Base-by-base conservation (phyloP, 2,888 invertebrate genomes). In the Cyclophora punctaria region DNA sequence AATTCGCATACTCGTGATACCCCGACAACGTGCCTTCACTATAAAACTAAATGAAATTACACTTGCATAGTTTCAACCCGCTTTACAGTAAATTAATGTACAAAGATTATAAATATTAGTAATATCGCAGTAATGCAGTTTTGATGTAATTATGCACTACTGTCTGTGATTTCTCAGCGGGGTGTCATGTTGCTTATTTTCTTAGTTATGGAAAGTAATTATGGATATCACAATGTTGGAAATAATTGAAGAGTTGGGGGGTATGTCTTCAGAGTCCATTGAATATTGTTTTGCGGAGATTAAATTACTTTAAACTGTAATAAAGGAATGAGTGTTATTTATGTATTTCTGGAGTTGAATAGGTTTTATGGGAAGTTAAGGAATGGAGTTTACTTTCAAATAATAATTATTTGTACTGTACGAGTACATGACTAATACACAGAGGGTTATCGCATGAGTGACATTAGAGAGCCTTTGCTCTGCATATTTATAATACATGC, bases 1-100 rank as follows among this genome's bases (percentile, higher is more conserved):
- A 83, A 85, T 85, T 84, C 80, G 78, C 76, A 66, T 73, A 66
- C 72, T 71, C 66, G 75, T 70, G 83, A 85, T 84, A 84, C 72
- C 71, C 67, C 67, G 69, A 71, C 69, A 69, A 65, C 58, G 63
- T 64, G 64, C 60, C 62, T 67, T 57, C 56, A 60, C 69, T 69
- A 67, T 71, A 67, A 69, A 69, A 50, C 56, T 56, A 69, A 73
- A 75, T 73, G 68, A 71, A 72, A 71, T 72, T 68, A 71, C 64
- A 64, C 63, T 49, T 53, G 51, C 55, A 61, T 60, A 37, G 37
- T 37, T 37, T 37, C 37, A 37, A 20, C 20, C 20, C 20, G 20
- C 3, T 20, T 43, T 7, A 33, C 34, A 47, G 40, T 34, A 43
- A 52, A 56, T 52, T 51, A 46, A 51, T 49, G 51, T 56, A 49